Base-by-base conservation (phyloP, 2,888 invertebrate genomes). In the Rosalia funebris region DNA sequence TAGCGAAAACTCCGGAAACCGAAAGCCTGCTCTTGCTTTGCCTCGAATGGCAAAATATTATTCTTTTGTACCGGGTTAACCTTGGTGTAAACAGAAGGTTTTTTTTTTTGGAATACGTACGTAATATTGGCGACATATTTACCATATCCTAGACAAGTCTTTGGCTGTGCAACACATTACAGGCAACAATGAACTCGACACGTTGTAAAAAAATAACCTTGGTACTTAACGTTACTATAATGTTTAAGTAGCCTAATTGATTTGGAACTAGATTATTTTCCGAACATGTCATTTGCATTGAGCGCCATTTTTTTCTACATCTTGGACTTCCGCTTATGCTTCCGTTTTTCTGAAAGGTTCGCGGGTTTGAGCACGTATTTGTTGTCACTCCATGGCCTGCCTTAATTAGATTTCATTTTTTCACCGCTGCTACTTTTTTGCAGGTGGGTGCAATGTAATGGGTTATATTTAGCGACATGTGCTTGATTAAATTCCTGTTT, bases 221-320 rank as follows among this genome's bases (percentile, higher is more conserved):
- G 50, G 15, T 50, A 39, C 3, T 5, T 9, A 25, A 39, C 39
- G 50, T 36, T 50, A 50, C 50, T 50, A 50, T 15, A 20, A 12
- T 9, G 34, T 11, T 34, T 11, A n/a, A 7, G 34, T 34, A 34
- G 3, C 34, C 39, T 50, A 50, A 50, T 50, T 25, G 37, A 50
- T 25, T 50, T 20, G 11, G 32, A 48, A 48, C 34, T 32, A 48
- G 48, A 50, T 50, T 50, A 50, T 39, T 50, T 50, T 50, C 39
- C 25, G 36, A 37, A 48, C 20, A 19, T 39, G 20, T 14, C 37
- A 39, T 25, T 39, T 50, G 19, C 39, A 39, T 39, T 39, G 2
- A 25, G 25, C 31, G 10, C 9, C 12, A 15, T 5, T 19, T 46
- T 25, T 39, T 50, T 25, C 25, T 50, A 11, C 19, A 31, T 19